A percentile compares a stretch with the other conserved stretches of the same genome.
These are phyloP conservation scores for Leucopsar rothschildi DNA, from an alignment of 2,113 vertebrate genomes.

Conservation along the genomic window DNA sequence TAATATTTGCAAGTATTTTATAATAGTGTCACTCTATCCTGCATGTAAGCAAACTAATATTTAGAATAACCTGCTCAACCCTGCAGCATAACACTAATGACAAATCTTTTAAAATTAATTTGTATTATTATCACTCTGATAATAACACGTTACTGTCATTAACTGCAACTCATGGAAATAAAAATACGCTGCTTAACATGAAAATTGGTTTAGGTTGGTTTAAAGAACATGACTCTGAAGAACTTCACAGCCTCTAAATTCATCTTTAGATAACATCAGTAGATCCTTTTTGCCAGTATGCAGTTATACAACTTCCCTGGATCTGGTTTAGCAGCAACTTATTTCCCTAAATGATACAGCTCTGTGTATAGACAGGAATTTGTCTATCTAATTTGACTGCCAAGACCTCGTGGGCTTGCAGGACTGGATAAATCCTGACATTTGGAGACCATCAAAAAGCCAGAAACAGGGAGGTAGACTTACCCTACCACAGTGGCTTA, in stretches of 20 bases:
- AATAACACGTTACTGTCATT: background rate
- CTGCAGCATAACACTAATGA: background rate
- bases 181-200: background rate
- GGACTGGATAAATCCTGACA: background rate
- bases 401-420: background rate
- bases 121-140: background rate
- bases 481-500: background rate
- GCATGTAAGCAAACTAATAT: background rate
- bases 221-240: background rate
- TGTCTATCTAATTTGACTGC: background rate
- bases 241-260: background rate
- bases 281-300: background rate
- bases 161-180: background rate
- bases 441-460: background rate
- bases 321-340: background rate
- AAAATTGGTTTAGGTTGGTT: background rate
- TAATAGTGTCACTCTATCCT: background rate
- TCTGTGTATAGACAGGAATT: background rate
- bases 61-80: background rate
- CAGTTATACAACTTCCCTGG: background rate
- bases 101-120: background rate
- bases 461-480: background rate
- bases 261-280: background rate
- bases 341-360: background rate
- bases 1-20: background rate